Conservation (phyloP, 2,888 invertebrate species). For the Laothoe populi region DNA sequence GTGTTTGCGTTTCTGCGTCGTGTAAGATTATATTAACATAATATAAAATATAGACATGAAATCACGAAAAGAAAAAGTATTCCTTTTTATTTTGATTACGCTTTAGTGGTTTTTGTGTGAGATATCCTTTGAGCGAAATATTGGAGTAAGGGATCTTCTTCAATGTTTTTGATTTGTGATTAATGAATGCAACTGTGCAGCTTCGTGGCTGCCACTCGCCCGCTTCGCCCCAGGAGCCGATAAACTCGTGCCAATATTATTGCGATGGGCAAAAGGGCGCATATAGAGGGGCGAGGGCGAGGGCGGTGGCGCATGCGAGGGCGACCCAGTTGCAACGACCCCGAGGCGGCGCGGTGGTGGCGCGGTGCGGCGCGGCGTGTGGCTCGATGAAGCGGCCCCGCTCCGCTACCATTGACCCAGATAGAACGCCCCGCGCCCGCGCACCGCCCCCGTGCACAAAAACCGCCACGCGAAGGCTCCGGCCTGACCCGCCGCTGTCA, state of each 20-base stretch:
- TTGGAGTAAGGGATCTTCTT: no score
- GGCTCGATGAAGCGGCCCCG: constrained; percentile 40
- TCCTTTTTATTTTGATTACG: no score
- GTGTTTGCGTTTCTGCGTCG: no score
- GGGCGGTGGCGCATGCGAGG: constrained; percentile 29
- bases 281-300: constrained; percentile 33
- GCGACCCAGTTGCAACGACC: constrained; percentile 47
- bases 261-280: constrained; percentile 29
- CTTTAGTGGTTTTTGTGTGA: no score
- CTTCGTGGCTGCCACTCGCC: no score
- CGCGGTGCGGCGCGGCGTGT: constrained; percentile 31
- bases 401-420: constrained; percentile 65
- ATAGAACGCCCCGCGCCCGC: constrained; percentile 49
- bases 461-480: constrained; percentile 50
- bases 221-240: neutral
- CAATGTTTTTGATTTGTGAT: no score
- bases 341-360: constrained; percentile 26
- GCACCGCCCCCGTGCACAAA: constrained; percentile 47
- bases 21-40: no score
- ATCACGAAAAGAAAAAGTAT: no score
- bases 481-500: constrained; percentile 52
- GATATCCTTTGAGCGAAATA: no score
- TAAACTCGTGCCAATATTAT: neutral
- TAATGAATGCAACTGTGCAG: no score
- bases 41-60: no score